Evolutionary conservation across 2,888 invertebrate species (phyloP).

Genomic region (Ormyrus rosae): DNA sequence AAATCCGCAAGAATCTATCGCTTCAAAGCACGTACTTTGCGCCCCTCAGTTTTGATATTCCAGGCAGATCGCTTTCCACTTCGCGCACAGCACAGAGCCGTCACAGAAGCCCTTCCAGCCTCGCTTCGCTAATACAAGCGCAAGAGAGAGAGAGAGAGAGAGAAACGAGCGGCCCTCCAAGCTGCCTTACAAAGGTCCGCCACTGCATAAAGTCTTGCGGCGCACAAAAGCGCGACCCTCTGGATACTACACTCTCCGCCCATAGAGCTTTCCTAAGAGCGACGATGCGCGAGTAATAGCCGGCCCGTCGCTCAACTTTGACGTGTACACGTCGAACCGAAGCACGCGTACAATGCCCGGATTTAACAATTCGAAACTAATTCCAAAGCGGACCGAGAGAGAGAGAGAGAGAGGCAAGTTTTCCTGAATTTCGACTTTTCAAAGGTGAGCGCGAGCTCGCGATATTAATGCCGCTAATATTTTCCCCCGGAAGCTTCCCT

Average conservation of each 20-base stretch:
- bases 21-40: too few relatives aligned
- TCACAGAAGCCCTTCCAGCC: too few relatives aligned
- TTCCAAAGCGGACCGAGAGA: background rate
- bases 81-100: too few relatives aligned
- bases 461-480: constrained; percentile 25
- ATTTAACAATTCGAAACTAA: constrained; percentile 30
- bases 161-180: background rate
- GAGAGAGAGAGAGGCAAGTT: background rate
- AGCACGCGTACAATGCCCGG: background rate
- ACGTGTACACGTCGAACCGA: constrained; percentile 31
- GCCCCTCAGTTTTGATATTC: too few relatives aligned
- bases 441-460: background rate
- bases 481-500: background rate
- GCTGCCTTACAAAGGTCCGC: background rate
- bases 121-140: too few relatives aligned
- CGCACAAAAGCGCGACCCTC: too few relatives aligned
- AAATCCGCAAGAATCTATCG: too few relatives aligned
- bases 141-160: too few relatives aligned
- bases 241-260: too few relatives aligned
- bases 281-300: constrained; percentile 57
- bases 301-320: constrained; percentile 50
- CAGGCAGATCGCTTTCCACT: too few relatives aligned
- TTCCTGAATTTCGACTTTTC: background rate
- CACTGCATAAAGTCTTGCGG: too few relatives aligned
- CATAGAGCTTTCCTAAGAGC: background rate